phyloP scores from a whole-genome alignment of 2,888 invertebrate genomes.

The Aphidoletes aphidimyza region DNA sequence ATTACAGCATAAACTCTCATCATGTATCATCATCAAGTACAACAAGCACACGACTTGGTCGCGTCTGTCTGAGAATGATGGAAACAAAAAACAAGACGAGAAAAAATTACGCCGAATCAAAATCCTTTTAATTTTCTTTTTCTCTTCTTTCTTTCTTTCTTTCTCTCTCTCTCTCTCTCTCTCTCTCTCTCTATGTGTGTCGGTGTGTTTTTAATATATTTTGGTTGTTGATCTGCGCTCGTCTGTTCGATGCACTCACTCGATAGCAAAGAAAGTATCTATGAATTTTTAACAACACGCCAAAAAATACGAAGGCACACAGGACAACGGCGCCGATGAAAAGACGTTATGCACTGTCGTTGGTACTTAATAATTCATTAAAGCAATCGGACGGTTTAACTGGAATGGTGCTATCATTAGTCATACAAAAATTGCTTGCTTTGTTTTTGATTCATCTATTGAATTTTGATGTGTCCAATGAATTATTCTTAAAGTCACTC shows the following conservation, averaged over 20 bases:
- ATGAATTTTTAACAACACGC: conserved; percentile 19
- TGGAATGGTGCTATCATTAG: conserved; percentile 42
- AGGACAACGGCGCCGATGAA: neutral
- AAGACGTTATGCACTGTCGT: neutral
- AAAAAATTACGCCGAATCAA: no score
- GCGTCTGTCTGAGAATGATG: no score
- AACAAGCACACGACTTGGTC: no score
- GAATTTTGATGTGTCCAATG: conserved; percentile 48
- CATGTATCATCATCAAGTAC: no score
- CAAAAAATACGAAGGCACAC: neutral
- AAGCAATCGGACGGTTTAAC: conserved; percentile 41
- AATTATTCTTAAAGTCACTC: conserved; percentile 10
- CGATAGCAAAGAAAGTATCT: neutral
- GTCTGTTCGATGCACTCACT: conserved; percentile 27
- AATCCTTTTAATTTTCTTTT: no score
- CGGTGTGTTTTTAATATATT: no score
- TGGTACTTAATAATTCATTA: conserved; percentile 35
- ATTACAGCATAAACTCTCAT: no score
- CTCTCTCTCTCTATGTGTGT: no score
- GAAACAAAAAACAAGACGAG: no score
- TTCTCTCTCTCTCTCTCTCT: no score
- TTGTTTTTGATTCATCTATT: conserved; percentile 46
- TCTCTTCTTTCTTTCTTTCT: no score
- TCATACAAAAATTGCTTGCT: conserved; percentile 22
- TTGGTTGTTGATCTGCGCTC: neutral